These are phyloP conservation scores for Drosophila sulfurigaster DNA, from an alignment of 1,140 invertebrate genomes.

Conservation along the genomic window DNA sequence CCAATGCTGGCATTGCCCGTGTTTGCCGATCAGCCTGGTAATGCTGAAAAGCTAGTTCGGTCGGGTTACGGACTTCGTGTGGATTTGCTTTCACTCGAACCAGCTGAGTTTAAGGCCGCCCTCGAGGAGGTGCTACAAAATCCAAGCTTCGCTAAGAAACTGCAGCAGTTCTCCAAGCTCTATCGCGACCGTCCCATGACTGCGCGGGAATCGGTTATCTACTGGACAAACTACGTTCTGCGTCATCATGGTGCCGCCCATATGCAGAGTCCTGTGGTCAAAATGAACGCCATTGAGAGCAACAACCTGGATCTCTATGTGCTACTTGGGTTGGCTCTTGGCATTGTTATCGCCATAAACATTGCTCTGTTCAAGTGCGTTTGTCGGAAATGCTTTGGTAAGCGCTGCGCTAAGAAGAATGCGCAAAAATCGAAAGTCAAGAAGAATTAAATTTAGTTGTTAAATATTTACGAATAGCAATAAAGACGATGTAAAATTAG, in stretches of 20 bases:
- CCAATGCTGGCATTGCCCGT: constrained; percentile 90
- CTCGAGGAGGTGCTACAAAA: constrained; percentile 68
- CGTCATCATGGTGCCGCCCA: constrained; percentile 85
- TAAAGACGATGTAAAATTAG: constrained; percentile 8
- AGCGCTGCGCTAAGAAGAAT: constrained; percentile 43
- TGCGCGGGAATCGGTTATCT: constrained; percentile 66
- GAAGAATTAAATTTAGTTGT: constrained; percentile 51
- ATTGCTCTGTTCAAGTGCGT: constrained; percentile 57
- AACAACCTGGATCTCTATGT: constrained; percentile 65
- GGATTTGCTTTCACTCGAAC: constrained; percentile 78
- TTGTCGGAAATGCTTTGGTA: constrained; percentile 52
- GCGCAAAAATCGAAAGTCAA: constrained; percentile 60
- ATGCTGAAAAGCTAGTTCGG: constrained; percentile 85
- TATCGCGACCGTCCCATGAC: constrained; percentile 78
- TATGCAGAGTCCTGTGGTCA: constrained; percentile 82
- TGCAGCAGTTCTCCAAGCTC: constrained; percentile 66
- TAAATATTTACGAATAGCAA: constrained; percentile 1
- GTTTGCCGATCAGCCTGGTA: constrained; percentile 88
- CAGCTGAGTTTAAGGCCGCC: constrained; percentile 65
- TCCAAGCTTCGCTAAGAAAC: constrained; percentile 61
- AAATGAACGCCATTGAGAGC: constrained; percentile 64
- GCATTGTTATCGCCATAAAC: constrained; percentile 43
- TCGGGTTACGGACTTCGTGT: constrained; percentile 85
- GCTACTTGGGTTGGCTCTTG: constrained; percentile 36
- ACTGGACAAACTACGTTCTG: constrained; percentile 83